Evolutionary conservation across 2,888 invertebrate species (phyloP), one percentile per base, ranked within the genome.

Genomic region (Chelonus formosanus): DNA sequence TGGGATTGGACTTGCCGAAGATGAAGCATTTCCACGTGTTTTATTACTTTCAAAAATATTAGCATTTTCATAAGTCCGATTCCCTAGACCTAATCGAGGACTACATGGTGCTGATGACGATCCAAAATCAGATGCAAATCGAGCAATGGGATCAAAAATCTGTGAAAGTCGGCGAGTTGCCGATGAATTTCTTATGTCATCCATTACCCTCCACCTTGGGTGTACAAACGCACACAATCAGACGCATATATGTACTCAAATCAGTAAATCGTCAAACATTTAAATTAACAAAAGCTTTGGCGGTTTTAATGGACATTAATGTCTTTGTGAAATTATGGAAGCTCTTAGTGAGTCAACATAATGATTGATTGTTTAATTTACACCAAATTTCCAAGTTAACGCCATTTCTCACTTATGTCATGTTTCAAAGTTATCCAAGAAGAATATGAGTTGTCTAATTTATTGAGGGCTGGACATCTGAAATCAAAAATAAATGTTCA

Each of bases 61-160:
- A 47, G 50, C 45, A 63, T 63, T 72, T 64, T 68, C 66, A 61
- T 66, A 65, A 54, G 67, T 65, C 5, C 68, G 58, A 32, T 55
- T 66, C 1, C 81, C 76, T 2, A 74, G 75, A 4, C 84, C 84
- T 68, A 79, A 75, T 43, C 78, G 78, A n/a, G 80, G 84, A 71
- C 81, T 84, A 77, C 79, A 84, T 57, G 76, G 88, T 85, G 74
- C 88, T 85, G 74, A 90, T 86, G 67, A 89, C 90, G 84, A 80
- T 48, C 78, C 78, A 58, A 81, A 78, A 67, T 83, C 82, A 67
- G 80, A 78, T 53, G 90, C 90, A 71, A 94, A 86, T 83, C 92
- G 87, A 71, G 92, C 89, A 79, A 94, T 87, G 74, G 93, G 93
- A 85, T 94, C 93, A 84, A 92, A 92, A 77, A 92, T 91, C 87